Evolutionary conservation across 2,888 invertebrate genomes (phyloP).

Genomic region (Halictus ligatus): DNA sequence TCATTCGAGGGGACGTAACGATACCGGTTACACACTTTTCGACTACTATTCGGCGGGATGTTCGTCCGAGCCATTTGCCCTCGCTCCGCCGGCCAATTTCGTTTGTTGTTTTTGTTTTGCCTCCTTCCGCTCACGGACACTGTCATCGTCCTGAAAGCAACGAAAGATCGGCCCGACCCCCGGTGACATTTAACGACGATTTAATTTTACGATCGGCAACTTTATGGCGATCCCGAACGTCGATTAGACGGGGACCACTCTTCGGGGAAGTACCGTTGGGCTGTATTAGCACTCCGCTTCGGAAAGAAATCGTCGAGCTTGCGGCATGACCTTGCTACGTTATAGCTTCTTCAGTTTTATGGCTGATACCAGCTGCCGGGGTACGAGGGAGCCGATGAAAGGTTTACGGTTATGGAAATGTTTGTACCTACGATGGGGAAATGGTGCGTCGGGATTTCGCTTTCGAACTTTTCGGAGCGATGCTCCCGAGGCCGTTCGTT

Average conservation of each 20-base stretch:
- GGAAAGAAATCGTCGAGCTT: conserved; percentile 64
- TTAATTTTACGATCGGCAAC: conserved; percentile 72
- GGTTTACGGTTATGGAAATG: conserved; percentile 71
- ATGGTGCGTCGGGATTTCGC: conserved; percentile 50
- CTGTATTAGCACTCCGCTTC: conserved; percentile 56
- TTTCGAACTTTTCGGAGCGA: conserved; percentile 36
- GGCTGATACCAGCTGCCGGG: conserved; percentile 60
- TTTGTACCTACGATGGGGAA: conserved; percentile 58
- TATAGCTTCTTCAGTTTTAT: conserved; percentile 68
- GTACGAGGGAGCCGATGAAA: conserved; percentile 65
- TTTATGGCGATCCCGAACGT: conserved; percentile 68
- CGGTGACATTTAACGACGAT: conserved; percentile 67
- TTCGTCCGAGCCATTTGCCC: conserved; percentile 18
- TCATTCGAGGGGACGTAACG: conserved; percentile 6
- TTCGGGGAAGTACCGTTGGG: conserved; percentile 57
- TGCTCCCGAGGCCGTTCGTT: conserved; percentile 17
- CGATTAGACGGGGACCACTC: conserved; percentile 67
- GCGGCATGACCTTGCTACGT: conserved; percentile 66
- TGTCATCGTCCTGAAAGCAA: conserved; percentile 43
- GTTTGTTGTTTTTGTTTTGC: conserved; percentile 4
- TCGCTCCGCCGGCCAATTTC: conserved; percentile 2
- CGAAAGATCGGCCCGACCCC: conserved; percentile 52
- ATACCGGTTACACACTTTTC: conserved; percentile 23
- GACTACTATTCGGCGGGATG: conserved; percentile 19
- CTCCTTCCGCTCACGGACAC: background rate